Percentiles rank a stretch among this genome's conserved stretches.
Evolutionary conservation across 2,113 vertebrate genomes (phyloP).

Genomic region (Nibea coibor): DNA sequence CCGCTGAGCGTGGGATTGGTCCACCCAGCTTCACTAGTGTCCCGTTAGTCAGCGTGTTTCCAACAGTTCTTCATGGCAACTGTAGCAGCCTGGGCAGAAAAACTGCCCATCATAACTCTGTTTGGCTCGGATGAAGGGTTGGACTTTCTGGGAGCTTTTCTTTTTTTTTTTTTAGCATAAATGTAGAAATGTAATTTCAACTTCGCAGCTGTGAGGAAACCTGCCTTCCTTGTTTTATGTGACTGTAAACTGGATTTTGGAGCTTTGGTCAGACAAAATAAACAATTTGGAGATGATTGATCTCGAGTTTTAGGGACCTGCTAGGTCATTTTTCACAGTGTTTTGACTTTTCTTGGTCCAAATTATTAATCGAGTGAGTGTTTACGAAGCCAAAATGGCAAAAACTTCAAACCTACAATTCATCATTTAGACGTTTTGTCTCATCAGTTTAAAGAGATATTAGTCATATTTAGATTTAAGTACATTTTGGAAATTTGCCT

Average conservation of each 20-base stretch:
- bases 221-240: not conserved
- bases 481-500: not conserved
- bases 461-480: not conserved
- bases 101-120: too few relatives aligned
- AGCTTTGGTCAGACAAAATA: not conserved
- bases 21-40: too few relatives aligned
- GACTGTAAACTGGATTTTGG: not conserved
- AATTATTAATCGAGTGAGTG: not conserved
- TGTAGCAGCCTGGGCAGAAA: too few relatives aligned
- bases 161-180: not conserved
- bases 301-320: not conserved
- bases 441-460: too few relatives aligned
- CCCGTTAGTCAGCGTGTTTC: too few relatives aligned
- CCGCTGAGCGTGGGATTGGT: too few relatives aligned
- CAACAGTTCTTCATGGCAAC: too few relatives aligned
- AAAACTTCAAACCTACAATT: not conserved
- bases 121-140: too few relatives aligned
- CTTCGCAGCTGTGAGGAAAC: not conserved
- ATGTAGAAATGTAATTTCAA: not conserved
- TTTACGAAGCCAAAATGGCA: not conserved
- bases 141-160: too few relatives aligned
- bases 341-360: constrained; percentile 6
- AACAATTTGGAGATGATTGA: not conserved
- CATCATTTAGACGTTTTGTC: not conserved
- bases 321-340: not conserved